Percentiles rank a stretch among this genome's conserved stretches.
These are phyloP conservation scores for Micrasema longulum DNA, from an alignment of 1,140 invertebrate species.

Conservation along the genomic window DNA sequence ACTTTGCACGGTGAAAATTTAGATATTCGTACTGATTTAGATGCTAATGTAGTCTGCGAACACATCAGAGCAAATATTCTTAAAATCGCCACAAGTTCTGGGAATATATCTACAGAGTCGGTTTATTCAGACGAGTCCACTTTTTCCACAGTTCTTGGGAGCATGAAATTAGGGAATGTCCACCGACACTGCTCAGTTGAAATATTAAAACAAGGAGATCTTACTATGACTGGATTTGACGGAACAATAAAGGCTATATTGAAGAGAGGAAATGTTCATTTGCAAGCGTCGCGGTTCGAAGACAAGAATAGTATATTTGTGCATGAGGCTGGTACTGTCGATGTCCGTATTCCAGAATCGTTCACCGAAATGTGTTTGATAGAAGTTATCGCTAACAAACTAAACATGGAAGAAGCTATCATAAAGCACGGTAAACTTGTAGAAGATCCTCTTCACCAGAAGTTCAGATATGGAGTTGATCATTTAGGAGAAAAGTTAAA, in stretches of 20 bases:
- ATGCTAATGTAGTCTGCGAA: conserved; percentile 61
- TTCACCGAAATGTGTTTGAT: conserved; percentile 63
- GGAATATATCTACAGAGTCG: conserved; percentile 63
- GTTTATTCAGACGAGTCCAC: conserved; percentile 67
- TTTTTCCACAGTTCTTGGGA: conserved; percentile 64
- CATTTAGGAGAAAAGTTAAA: conserved; percentile 57
- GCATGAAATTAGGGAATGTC: conserved; percentile 61
- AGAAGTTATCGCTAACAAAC: conserved; percentile 65
- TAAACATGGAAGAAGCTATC: conserved; percentile 64
- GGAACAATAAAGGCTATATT: conserved; percentile 64
- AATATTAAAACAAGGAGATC: conserved; percentile 64
- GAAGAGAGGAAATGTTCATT: conserved; percentile 65
- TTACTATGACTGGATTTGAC: conserved; percentile 64
- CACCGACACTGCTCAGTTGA: conserved; percentile 64
- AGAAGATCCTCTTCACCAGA: conserved; percentile 64
- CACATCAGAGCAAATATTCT: conserved; percentile 64
- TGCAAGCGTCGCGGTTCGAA: conserved; percentile 64
- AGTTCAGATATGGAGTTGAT: conserved; percentile 62
- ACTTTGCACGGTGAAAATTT: conserved; percentile 62
- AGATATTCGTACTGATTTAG: conserved; percentile 62
- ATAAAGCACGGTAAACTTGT: conserved; percentile 63
- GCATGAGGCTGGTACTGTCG: conserved; percentile 66
- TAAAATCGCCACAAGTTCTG: conserved; percentile 61
- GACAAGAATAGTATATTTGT: conserved; percentile 68
- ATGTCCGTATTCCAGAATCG: conserved; percentile 62